These are phyloP conservation scores for Leptopilina myrica DNA, from an alignment of 2,888 invertebrate species.

Conservation along the genomic window DNA sequence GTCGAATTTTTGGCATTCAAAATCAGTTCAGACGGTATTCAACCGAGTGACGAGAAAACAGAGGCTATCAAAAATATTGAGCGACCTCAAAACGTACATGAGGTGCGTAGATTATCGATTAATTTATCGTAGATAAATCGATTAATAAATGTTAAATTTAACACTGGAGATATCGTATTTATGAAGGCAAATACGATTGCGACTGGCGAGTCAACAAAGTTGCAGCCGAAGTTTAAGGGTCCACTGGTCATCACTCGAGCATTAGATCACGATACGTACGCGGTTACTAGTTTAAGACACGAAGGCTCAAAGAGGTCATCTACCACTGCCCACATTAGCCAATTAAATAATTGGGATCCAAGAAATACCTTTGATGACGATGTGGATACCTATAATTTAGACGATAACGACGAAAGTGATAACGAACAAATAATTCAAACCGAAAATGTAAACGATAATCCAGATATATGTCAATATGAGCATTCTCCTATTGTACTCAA, in stretches of 20 bases:
- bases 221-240: background rate
- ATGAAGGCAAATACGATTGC: conserved; percentile 2
- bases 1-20: background rate
- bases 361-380: too few species aligned
- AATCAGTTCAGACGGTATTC: background rate
- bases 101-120: background rate
- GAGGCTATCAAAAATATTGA: background rate
- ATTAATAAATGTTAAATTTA: background rate
- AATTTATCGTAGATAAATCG: too few species aligned
- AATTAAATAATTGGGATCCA: too few species aligned
- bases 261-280: background rate
- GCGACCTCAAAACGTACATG: background rate
- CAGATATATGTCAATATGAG: background rate
- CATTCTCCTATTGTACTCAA: background rate
- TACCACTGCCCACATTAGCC: too few species aligned
- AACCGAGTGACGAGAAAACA: background rate
- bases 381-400: background rate
- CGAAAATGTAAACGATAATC: background rate
- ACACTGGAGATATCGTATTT: background rate
- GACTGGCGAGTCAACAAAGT: background rate
- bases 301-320: too few species aligned
- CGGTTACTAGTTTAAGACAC: too few species aligned
- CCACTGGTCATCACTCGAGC: background rate
- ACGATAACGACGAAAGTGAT: background rate
- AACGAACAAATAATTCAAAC: background rate